Base-by-base conservation (phyloP, 30 jellyfish, hydroid and myxozoan genomes). In the Calvadosia cruxmelitensis region DNA sequence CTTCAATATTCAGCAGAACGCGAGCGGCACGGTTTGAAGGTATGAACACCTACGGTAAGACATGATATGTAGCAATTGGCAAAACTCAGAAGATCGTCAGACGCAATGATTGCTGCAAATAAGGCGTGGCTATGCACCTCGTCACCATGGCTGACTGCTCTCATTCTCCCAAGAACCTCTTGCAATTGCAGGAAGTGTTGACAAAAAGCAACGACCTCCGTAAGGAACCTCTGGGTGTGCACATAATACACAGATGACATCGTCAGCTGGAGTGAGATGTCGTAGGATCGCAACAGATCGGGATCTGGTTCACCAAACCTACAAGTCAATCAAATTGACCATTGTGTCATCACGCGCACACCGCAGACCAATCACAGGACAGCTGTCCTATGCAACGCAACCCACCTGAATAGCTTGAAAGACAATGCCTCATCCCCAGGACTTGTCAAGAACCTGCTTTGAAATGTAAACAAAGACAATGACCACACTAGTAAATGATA, bases 151-250 rank as follows among this genome's bases (percentile, higher is more conserved):
- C 87, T 76, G 0, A 76, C 99, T 34, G 99, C 99, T 61, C 99
- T 81, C 90, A 91, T 91, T 52, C 99, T 75, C 20, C 99, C 99
- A 35, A 91, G 94, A 1, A 91, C 99, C 67, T 91, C 99, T 64
- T 91, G 99, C 26, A 91, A 72, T 69, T 84, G 84, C 52, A 91
- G 53, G 64, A 91, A 91, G 66, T 91, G 99, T 67, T 91, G 99
- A 32, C 92, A 82, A 72, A 91, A 91, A 12, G 99, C 93, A 50
- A 91, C 82, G 64, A 83, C 81, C 36, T 91, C 99, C 32, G 86
- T 76, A 52, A 78, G 71, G 67, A 91, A 91, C 24, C 95, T 72
- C 72, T 91, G 99, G 31, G 99, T 82, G 75, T 91, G 99, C 2
- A 79, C 92, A 67, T 91, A 91, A 77, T 82, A 94, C 30, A 91